phyloP scores from a whole-genome alignment of 2,888 invertebrate species.

The Synanthedon tipuliformis region DNA sequence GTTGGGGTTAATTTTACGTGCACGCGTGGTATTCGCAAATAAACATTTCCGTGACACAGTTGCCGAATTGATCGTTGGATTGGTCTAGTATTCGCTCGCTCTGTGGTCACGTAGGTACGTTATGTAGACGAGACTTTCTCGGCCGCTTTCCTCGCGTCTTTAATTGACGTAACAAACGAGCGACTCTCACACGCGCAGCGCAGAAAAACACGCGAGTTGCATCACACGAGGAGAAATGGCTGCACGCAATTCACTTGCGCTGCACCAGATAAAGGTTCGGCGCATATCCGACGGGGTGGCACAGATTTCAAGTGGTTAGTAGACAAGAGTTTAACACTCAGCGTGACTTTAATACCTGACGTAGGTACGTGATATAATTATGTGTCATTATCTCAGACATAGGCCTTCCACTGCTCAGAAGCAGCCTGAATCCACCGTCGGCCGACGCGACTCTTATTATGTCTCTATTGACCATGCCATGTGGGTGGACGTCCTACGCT shows the following conservation, averaged over 20 bases:
- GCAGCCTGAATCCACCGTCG: too few species aligned
- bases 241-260: conserved; percentile 57
- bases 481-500: too few species aligned
- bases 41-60: conserved; percentile 57
- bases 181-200: conserved; percentile 57
- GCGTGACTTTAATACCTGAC: too few species aligned
- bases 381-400: too few species aligned
- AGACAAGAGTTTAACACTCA: too few species aligned
- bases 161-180: conserved; percentile 65
- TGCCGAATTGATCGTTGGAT: conserved; percentile 19
- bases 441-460: too few species aligned
- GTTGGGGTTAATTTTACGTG: too few species aligned
- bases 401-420: too few species aligned
- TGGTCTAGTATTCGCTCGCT: conserved; percentile 26
- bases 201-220: conserved; percentile 59
- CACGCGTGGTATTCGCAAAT: conserved; percentile 49
- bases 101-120: conserved; percentile 24
- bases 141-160: conserved; percentile 58
- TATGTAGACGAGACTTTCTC: conserved; percentile 61
- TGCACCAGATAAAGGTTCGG: conserved; percentile 41
- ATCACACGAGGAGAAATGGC: conserved; percentile 65
- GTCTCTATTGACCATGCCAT: too few species aligned
- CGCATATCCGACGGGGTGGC: background rate
- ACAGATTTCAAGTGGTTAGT: too few species aligned
- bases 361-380: too few species aligned